phyloP scores from a whole-genome alignment of 2,113 vertebrate genomes.

The Brachyistius frenatus region DNA sequence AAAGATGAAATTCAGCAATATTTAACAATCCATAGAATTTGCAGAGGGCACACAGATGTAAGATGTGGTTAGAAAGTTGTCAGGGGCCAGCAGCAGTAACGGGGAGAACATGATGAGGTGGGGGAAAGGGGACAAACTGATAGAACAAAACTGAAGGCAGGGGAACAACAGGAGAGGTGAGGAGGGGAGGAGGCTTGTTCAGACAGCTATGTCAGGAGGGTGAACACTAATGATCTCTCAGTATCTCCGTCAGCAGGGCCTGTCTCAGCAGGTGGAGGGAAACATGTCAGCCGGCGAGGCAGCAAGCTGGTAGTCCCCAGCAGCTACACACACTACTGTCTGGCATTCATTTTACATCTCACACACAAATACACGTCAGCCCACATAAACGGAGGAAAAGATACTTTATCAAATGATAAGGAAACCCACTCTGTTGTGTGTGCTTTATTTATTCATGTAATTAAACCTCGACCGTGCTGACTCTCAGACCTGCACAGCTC shows the following conservation, averaged over 20 bases:
- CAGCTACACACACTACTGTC: slow-evolving; percentile 32
- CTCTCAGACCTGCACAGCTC: slow-evolving; percentile 12
- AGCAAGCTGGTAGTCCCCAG: slow-evolving; percentile 47
- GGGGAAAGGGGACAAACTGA: slow-evolving; percentile 35
- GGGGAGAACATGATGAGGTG: slow-evolving; percentile 29
- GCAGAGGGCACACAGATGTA: slow-evolving; percentile 1
- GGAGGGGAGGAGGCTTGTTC: slow-evolving; percentile 27
- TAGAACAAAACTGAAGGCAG: slow-evolving; percentile 54
- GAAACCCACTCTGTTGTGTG: slow-evolving; percentile 11
- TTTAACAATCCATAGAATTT: background rate
- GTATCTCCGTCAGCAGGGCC: slow-evolving; percentile 65
- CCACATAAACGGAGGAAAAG: background rate
- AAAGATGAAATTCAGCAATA: background rate
- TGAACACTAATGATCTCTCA: slow-evolving; percentile 76
- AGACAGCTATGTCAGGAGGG: slow-evolving; percentile 44
- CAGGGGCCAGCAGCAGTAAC: slow-evolving; percentile 32
- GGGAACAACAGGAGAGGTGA: slow-evolving; percentile 38
- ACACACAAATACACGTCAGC: background rate
- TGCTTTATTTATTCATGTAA: slow-evolving; percentile 46
- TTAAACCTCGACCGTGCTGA: slow-evolving; percentile 51
- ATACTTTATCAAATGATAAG: slow-evolving; percentile 23
- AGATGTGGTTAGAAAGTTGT: slow-evolving; percentile 31
- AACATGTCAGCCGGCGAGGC: slow-evolving; percentile 62
- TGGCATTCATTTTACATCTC: background rate
- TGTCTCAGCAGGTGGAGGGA: slow-evolving; percentile 69